These are phyloP conservation scores for Drosophila borealis DNA, from an alignment of 2,888 invertebrate genomes.

Conservation along the genomic window DNA sequence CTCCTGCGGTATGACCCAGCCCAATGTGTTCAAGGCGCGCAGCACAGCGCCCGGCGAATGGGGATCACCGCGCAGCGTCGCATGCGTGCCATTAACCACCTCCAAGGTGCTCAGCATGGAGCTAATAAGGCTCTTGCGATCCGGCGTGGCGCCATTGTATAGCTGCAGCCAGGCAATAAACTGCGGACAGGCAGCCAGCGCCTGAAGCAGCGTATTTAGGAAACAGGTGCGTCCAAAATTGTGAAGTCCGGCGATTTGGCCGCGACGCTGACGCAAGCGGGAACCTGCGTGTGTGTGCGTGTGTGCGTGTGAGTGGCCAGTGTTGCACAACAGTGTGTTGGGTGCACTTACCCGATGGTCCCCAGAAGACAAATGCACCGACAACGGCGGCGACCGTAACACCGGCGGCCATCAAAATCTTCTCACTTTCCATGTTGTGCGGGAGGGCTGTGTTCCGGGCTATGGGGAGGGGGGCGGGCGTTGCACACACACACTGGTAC, in stretches of 20 bases:
- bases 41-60: slow-evolving; percentile 89
- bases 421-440: slow-evolving; percentile 87
- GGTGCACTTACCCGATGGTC: slow-evolving; percentile 84
- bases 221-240: slow-evolving; percentile 97
- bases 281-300: slow-evolving; percentile 74
- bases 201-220: slow-evolving; percentile 95
- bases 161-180: slow-evolving; percentile 93
- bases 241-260: slow-evolving; percentile 93
- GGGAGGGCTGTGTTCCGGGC: not conserved
- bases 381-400: slow-evolving; percentile 92
- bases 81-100: slow-evolving; percentile 88
- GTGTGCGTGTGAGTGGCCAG: not conserved
- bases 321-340: not conserved
- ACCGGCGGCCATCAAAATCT: slow-evolving; percentile 91
- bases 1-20: slow-evolving; percentile 96
- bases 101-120: slow-evolving; percentile 91
- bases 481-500: slow-evolving; percentile 17
- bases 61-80: slow-evolving; percentile 87
- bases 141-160: slow-evolving; percentile 87
- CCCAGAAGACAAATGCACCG: slow-evolving; percentile 93
- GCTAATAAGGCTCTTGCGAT: slow-evolving; percentile 90
- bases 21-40: slow-evolving; percentile 89
- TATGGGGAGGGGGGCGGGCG: slow-evolving; percentile 2
- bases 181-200: slow-evolving; percentile 93
- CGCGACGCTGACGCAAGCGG: slow-evolving; percentile 87